Base-by-base conservation (phyloP, 2,888 invertebrate genomes). In the Protodeltote pygarga region DNA sequence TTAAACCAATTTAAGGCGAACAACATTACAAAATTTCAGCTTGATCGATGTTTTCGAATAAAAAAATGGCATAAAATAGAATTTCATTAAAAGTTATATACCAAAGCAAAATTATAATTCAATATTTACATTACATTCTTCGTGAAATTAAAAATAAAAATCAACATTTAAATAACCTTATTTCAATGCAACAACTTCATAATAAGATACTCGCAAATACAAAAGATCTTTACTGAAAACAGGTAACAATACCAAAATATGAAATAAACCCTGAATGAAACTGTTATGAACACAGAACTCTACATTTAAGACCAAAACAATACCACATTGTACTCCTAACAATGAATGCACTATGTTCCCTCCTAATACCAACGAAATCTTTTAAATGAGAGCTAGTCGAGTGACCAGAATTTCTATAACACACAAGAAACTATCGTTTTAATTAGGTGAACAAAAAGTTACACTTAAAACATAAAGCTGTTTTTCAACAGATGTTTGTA, bases 241-340 rank as follows among this genome's bases (percentile, higher is more conserved):
- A 58, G 29, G n/a, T n/a, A 55, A 62, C 58, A 60, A 64, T 48
- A 40, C 48, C 40, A 37, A 41, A 44, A 48, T 29, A 57, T 53
- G 49, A 58, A 65, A 53, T 47, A 49, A 64, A 58, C 62, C 54
- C 59, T 69, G 65, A 74, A 67, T 73, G 71, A 71, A 74, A 68
- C 57, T 47, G 60, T 58, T 68, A 65, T 59, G 57, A 68, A 68
- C 58, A 67, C 63, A 79, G 77, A 78, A 78, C 68, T 68, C 70
- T 61, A 74, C 74, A 77, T 79, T 77, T 77, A 78, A 83, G 75
- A 76, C 74, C 72, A 67, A 70, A 75, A 89, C 88, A 90, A 88
- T 83, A 67, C 77, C 34, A 75, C 74, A 87, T 89, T 90, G 90
- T 90, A 84, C 86, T 83, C 73, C 72, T 45, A 71, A 90, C 85